Evolutionary conservation across 2,888 invertebrate genomes (phyloP), one percentile per base, ranked within the genome.

Genomic region (Deladenus siricidicola): DNA sequence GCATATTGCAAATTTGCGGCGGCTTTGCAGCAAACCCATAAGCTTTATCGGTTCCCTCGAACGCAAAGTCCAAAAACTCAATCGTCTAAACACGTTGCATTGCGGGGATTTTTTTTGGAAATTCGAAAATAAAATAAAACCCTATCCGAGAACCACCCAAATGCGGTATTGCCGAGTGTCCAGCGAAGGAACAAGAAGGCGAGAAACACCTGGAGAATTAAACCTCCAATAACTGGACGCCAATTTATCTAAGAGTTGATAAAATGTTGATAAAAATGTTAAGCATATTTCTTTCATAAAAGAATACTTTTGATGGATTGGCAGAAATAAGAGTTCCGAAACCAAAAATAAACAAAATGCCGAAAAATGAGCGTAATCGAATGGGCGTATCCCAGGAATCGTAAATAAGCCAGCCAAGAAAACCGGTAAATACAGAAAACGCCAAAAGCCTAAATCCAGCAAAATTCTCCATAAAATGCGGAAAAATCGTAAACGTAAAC

Each of bases 191-290:
- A 89, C 19, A 91, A 68, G 1, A 92, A 73, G 0, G 89, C 93
- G 60, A 93, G 85, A 2, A 85, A 61, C 74, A 92, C 88, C 82
- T 94, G 93, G 1, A 90, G 81, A 0, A 86, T 81, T 23, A 91
- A 80, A 0, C 92, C 93, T 73, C 86, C 85, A n/a, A 87, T 73
- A 0, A 93, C 88, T 0, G 87, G 86, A 6, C 86, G 84, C 90
- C 90, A 80, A 21, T 75, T 76, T 1, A 81, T 77, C 81, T 81
- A 30, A 56, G 60, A 45, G n/a, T 21, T n/a, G n/a, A n/a, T n/a
- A n/a, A n/a, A 47, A n/a, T 10, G 10, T 29, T 19, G 14, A 23
- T 34, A 39, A 23, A 23, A 10, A 58, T 30, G 43, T 19, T 14
- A 47, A 43, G 28, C 24, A 8, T 26, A 58, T 6, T 34, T 10